Percentiles rank a stretch among this genome's conserved stretches.
These are phyloP conservation scores for Pimephales promelas DNA, from an alignment of 2,113 vertebrate species.

Conservation along the genomic window DNA sequence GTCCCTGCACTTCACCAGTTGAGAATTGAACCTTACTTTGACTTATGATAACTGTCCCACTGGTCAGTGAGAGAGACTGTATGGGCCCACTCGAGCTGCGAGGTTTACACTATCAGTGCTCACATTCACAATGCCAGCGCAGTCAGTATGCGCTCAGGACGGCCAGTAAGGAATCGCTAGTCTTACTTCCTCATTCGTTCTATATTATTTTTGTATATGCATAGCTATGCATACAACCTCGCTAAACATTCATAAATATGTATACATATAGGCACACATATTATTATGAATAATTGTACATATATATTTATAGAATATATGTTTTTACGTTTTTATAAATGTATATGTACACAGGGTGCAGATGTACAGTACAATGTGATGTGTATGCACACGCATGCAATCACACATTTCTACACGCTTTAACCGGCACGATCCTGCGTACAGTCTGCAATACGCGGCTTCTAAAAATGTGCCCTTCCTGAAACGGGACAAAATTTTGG, in stretches of 20 bases:
- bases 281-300: constrained; percentile 63
- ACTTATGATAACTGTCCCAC: background rate
- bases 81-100: constrained; percentile 1
- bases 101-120: constrained; percentile 52
- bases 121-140: constrained; percentile 70
- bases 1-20: background rate
- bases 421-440: background rate
- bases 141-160: constrained; percentile 70
- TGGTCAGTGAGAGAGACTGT: background rate
- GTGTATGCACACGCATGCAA: constrained; percentile 52
- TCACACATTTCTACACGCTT: constrained; percentile 46
- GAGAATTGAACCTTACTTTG: background rate
- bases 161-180: constrained; percentile 72
- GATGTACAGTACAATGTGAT: constrained; percentile 53
- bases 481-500: constrained; percentile 74
- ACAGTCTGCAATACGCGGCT: constrained; percentile 57
- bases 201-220: constrained; percentile 52
- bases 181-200: constrained; percentile 36
- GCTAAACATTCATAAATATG: constrained; percentile 62
- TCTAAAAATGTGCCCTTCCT: constrained; percentile 70
- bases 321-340: constrained; percentile 56
- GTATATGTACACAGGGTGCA: constrained; percentile 62
- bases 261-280: constrained; percentile 62
- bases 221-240: constrained; percentile 54
- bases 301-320: constrained; percentile 63